Conservation (phyloP, 2,797 vertebrate genomes). For the Trachops cirrhosus region DNA sequence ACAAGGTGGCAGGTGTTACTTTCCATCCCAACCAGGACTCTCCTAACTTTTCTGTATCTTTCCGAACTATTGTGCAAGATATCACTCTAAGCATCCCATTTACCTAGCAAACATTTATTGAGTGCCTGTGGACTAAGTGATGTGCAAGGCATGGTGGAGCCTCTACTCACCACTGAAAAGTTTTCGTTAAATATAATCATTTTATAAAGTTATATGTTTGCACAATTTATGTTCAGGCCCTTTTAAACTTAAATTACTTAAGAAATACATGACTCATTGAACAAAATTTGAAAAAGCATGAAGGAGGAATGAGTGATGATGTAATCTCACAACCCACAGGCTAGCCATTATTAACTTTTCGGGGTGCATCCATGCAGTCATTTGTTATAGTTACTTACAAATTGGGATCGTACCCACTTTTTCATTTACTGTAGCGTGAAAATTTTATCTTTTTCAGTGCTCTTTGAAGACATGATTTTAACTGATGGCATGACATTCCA, state of each 20-base stretch:
- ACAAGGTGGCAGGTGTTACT: not conserved
- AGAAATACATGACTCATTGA: not conserved
- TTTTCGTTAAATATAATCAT: conserved; percentile 7
- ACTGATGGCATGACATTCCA: conserved; percentile 11
- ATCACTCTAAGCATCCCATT: not conserved
- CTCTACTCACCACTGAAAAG: not conserved
- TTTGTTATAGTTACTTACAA: not conserved
- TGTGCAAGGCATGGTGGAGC: not conserved
- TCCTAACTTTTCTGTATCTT: not conserved
- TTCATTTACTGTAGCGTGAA: conserved; percentile 22
- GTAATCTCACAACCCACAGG: not conserved
- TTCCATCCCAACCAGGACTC: not conserved
- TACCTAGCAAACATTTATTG: not conserved
- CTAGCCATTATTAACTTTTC: conserved; percentile 1
- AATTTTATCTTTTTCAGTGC: not conserved
- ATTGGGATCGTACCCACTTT: not conserved
- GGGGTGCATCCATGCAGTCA: not conserved
- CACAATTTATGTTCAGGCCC: not conserved
- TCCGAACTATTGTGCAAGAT: not conserved
- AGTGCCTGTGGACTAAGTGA: not conserved
- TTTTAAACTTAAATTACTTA: conserved; percentile 40
- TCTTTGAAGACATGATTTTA: conserved; percentile 50
- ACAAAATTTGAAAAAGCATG: conserved; percentile 31
- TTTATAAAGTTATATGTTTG: conserved; percentile 2
- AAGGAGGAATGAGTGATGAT: not conserved